Conservation (phyloP, 2,797 vertebrate genomes). For the Darevskia mixta region DNA sequence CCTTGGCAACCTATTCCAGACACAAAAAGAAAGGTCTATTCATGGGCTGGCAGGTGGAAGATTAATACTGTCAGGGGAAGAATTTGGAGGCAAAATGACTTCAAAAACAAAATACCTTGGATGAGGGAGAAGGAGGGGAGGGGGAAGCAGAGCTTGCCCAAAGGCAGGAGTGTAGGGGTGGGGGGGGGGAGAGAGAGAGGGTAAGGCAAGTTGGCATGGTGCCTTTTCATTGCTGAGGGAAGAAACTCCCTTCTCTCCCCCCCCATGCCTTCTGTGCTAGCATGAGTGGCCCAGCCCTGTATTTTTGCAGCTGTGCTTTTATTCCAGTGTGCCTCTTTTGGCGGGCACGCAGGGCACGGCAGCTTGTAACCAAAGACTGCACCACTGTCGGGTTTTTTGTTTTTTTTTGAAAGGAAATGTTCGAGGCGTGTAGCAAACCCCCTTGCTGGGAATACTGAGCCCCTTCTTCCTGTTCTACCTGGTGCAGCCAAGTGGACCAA, state of each 20-base stretch:
- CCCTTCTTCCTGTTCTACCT: slow-evolving; percentile 54
- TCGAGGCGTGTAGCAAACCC: slow-evolving; percentile 54
- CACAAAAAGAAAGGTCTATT: slow-evolving; percentile 66
- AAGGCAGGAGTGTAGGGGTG: slow-evolving; percentile 45
- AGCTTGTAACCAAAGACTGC: slow-evolving; percentile 50
- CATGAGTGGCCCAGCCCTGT: slow-evolving; percentile 31
- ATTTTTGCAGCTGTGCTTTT: slow-evolving; percentile 49
- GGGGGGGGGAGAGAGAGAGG: slow-evolving; percentile 17
- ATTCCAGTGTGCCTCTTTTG: slow-evolving; percentile 40
- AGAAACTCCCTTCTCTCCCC: slow-evolving; percentile 26
- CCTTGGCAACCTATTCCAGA: slow-evolving; percentile 54
- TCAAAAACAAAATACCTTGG: slow-evolving; percentile 66
- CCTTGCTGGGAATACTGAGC: slow-evolving; percentile 53
- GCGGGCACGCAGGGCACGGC: slow-evolving; percentile 51
- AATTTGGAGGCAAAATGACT: slow-evolving; percentile 72
- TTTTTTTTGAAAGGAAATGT: slow-evolving; percentile 49
- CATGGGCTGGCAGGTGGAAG: slow-evolving; percentile 68
- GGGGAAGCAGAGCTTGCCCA: slow-evolving; percentile 47
- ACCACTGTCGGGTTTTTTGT: slow-evolving; percentile 56
- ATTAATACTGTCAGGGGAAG: slow-evolving; percentile 67
- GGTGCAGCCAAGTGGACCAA: slow-evolving; percentile 44
- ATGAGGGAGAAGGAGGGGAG: slow-evolving; percentile 42
- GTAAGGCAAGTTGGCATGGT: slow-evolving; percentile 62
- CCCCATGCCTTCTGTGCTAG: slow-evolving; percentile 31
- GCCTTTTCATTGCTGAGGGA: slow-evolving; percentile 27